phyloP scores from a whole-genome alignment of 2,113 vertebrate genomes.

The Crotalus viridis region DNA sequence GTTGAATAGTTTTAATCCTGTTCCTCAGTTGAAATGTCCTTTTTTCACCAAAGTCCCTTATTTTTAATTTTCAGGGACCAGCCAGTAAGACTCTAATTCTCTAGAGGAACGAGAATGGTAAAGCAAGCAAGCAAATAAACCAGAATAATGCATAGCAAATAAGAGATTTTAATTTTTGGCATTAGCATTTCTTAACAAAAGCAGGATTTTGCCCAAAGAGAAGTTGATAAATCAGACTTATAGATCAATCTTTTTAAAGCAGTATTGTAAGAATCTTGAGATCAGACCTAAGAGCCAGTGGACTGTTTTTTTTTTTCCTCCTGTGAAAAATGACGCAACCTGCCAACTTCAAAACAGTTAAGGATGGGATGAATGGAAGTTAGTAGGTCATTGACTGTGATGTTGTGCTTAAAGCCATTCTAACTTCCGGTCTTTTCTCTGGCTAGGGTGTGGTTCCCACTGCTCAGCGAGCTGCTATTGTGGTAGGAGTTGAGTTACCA shows the following conservation, averaged over 20 bases:
- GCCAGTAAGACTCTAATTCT: neutral
- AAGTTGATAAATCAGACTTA: too few species aligned
- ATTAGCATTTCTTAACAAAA: neutral
- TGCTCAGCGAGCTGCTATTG: constrained; percentile 89
- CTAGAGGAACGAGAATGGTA: neutral
- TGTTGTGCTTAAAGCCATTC: neutral
- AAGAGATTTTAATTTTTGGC: neutral
- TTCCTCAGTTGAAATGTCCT: neutral
- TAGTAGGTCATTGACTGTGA: rapidly evolving
- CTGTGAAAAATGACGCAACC: neutral
- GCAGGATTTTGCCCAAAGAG: neutral
- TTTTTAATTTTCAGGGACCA: neutral
- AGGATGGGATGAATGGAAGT: rapidly evolving
- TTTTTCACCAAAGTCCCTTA: neutral
- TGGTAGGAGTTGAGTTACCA: constrained; percentile 90
- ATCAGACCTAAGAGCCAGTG: rapidly evolving
- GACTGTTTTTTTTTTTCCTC: neutral
- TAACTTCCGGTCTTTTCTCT: neutral
- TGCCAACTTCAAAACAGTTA: too few species aligned
- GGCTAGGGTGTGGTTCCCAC: constrained; percentile 89
- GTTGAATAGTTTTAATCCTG: neutral
- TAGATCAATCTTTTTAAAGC: neutral
- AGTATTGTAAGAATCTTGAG: neutral
- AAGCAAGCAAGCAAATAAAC: neutral
- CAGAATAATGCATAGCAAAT: neutral